phyloP scores from a whole-genome alignment of 2,797 vertebrate genomes.

The Sebastes iracundus region DNA sequence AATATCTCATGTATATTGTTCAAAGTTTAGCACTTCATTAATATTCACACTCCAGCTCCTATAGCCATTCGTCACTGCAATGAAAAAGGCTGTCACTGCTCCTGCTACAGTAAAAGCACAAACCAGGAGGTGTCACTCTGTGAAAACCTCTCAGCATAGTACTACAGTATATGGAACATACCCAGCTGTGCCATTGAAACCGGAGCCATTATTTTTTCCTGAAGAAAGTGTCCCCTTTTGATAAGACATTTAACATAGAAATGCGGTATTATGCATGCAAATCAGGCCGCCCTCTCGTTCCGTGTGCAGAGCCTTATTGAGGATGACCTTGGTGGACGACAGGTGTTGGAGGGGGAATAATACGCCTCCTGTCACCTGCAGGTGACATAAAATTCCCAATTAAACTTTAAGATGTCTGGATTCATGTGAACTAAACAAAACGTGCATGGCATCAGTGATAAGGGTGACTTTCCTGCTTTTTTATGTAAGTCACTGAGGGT shows the following conservation, averaged over 20 bases:
- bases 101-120: slow-evolving; percentile 17
- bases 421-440: slow-evolving; percentile 68
- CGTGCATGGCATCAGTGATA: slow-evolving; percentile 52
- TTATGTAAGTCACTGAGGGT: slow-evolving; percentile 5
- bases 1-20: slow-evolving; percentile 55
- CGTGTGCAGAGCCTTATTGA: slow-evolving; percentile 35
- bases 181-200: slow-evolving; percentile 25
- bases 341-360: slow-evolving; percentile 76
- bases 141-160: slow-evolving; percentile 3
- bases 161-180: slow-evolving; percentile 4
- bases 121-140: slow-evolving; percentile 8
- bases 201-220: slow-evolving; percentile 28
- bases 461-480: background rate
- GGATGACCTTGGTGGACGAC: slow-evolving; percentile 78
- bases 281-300: slow-evolving; percentile 49
- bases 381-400: slow-evolving; percentile 80
- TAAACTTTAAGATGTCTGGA: slow-evolving; percentile 74
- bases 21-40: slow-evolving; percentile 54
- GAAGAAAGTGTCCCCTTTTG: slow-evolving; percentile 54
- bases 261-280: slow-evolving; percentile 69
- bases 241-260: slow-evolving; percentile 67
- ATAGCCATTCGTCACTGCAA: slow-evolving; percentile 11
- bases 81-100: slow-evolving; percentile 6
- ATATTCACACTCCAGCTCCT: slow-evolving; percentile 40
- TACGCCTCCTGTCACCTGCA: slow-evolving; percentile 69